These are phyloP conservation scores for Jaculus jaculus DNA, from an alignment of 2,113 vertebrate species.

Conservation along the genomic window DNA sequence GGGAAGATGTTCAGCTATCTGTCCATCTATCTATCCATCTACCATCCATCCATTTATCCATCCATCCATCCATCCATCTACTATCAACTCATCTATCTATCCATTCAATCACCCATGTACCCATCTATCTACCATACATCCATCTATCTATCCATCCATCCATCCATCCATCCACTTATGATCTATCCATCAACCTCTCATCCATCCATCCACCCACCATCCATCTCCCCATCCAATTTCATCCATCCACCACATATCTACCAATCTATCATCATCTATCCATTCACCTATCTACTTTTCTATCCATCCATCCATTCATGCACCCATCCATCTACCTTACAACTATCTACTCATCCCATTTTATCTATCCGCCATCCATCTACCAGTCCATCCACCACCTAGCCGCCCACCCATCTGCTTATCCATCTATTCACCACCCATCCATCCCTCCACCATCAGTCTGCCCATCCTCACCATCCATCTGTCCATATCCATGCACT, in stretches of 20 bases:
- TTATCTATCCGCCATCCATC: no score
- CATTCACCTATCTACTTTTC: background rate
- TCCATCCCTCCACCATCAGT: no score
- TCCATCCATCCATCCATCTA: background rate
- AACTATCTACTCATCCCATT: no score
- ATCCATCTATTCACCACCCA: no score
- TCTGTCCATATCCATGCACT: no score
- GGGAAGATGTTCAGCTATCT: background rate
- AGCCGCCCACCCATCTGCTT: no score
- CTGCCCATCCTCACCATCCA: no score
- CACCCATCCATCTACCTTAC: no score
- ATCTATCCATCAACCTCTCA: background rate
- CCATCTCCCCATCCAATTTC: background rate
- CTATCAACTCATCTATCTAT: background rate
- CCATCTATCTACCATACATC: background rate
- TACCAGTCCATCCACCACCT: no score
- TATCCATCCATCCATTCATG: no score
- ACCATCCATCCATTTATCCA: no score
- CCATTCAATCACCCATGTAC: background rate
- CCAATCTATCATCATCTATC: background rate
- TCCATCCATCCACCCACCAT: background rate
- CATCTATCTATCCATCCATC: background rate
- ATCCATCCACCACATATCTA: no score
- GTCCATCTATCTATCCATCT: background rate
- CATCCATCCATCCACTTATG: background rate